Conservation (phyloP, 2,888 invertebrate genomes). For the Sesia apiformis region DNA sequence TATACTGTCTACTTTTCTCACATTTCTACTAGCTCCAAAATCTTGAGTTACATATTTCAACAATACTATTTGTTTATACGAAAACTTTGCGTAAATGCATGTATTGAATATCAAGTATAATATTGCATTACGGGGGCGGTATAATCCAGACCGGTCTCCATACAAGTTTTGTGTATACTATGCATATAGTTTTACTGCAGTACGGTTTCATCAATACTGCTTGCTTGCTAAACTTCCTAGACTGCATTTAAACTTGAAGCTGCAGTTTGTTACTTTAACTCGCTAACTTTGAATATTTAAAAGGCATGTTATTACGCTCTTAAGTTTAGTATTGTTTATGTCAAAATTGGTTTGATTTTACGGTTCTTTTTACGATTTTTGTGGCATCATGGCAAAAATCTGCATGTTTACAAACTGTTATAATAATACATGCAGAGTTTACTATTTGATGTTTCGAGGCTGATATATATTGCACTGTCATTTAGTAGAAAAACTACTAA, state of each 20-base stretch:
- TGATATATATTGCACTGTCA: too few species aligned
- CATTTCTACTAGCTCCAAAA: too few species aligned
- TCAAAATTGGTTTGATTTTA: not conserved
- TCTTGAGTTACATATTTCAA: too few species aligned
- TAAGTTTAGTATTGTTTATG: not conserved
- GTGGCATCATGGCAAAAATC: too few species aligned
- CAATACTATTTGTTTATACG: too few species aligned
- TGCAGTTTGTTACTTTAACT: conserved; percentile 6
- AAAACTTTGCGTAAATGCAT: too few species aligned
- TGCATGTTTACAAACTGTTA: too few species aligned
- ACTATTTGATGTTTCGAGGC: too few species aligned
- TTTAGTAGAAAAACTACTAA: too few species aligned
- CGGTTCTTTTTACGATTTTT: not conserved
- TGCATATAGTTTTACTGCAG: conserved; percentile 11
- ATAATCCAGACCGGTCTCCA: not conserved
- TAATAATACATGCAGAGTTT: too few species aligned
- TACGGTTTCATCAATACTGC: conserved; percentile 19
- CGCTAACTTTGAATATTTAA: conserved; percentile 15
- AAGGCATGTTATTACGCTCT: not conserved
- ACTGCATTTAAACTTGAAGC: conserved; percentile 14
- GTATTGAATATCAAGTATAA: too few species aligned
- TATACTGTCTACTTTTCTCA: too few species aligned
- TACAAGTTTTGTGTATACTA: not conserved
- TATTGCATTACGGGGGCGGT: not conserved
- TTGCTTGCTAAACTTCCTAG: conserved; percentile 22